Conservation (phyloP, 2,113 vertebrate species). For the Phaetusa simplex region DNA sequence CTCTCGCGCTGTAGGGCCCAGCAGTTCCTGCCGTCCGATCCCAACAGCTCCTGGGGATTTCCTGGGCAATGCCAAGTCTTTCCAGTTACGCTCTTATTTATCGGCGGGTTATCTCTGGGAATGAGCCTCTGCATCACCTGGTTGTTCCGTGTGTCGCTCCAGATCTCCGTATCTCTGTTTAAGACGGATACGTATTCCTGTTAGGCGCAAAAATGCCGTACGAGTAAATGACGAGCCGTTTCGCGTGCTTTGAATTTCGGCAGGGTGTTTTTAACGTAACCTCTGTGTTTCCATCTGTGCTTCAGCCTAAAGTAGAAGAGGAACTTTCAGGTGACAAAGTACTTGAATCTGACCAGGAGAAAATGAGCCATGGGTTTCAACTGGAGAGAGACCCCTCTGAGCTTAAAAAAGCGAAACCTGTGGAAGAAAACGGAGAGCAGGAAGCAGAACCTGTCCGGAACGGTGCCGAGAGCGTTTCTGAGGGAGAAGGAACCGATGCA, state of each 20-base stretch:
- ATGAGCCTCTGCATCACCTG: neutral
- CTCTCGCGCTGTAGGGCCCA: neutral
- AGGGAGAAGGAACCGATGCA: constrained; percentile 82
- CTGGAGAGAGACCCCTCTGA: constrained; percentile 67
- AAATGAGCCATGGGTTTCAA: constrained; percentile 70
- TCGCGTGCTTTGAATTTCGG: rapidly evolving
- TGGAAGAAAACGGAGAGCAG: constrained; percentile 88
- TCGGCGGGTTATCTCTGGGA: neutral
- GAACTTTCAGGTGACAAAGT: constrained; percentile 75
- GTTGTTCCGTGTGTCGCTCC: neutral
- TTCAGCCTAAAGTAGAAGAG: constrained; percentile 79
- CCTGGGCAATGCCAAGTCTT: neutral
- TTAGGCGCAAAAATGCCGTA: rapidly evolving
- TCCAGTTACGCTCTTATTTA: neutral
- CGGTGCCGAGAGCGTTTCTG: constrained; percentile 82
- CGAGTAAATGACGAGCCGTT: rapidly evolving
- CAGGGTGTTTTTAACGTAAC: neutral
- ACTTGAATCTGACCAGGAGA: constrained; percentile 76
- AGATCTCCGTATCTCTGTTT: rapidly evolving
- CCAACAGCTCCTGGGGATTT: neutral
- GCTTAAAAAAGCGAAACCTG: constrained; percentile 44
- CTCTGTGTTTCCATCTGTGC: neutral
- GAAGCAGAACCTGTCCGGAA: constrained; percentile 86
- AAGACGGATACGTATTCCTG: neutral
- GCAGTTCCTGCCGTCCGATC: neutral